Conservation (phyloP, 2,888 invertebrate species). For the Tinea semifulvella region DNA sequence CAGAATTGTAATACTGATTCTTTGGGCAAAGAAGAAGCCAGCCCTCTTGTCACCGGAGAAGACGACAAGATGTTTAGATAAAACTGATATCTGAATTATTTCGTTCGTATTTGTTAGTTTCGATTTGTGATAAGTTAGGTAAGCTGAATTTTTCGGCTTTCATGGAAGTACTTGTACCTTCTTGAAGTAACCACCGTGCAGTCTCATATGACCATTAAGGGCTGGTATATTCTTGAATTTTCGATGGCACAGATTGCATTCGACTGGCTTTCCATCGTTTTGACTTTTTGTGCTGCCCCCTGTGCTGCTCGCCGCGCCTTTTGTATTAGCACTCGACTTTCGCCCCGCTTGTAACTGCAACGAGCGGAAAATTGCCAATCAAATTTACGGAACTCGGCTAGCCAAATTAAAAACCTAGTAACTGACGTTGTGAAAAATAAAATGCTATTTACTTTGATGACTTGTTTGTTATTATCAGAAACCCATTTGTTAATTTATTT, state of each 20-base stretch:
- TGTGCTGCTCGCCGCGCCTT: conserved; percentile 25
- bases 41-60: no score
- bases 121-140: no score
- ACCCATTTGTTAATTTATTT: no score
- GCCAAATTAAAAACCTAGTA: no score
- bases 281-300: conserved; percentile 37
- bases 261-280: conserved; percentile 84
- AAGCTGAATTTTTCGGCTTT: not conserved
- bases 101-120: no score
- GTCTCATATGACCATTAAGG: conserved; percentile 96
- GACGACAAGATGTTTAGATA: no score
- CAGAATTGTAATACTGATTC: no score
- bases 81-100: no score
- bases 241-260: conserved; percentile 94
- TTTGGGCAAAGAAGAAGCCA: no score
- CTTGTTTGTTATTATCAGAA: no score
- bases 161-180: conserved; percentile 65
- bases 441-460: no score
- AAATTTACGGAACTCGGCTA: conserved; percentile 10
- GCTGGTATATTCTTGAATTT: conserved; percentile 98
- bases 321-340: conserved; percentile 29
- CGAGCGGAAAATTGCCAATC: conserved; percentile 9
- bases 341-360: conserved; percentile 23
- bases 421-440: no score
- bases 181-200: conserved; percentile 97